Percentiles rank a stretch among this genome's conserved stretches.
These are phyloP conservation scores for Creontiades dilutus DNA, from an alignment of 2,888 invertebrate genomes.

Conservation along the genomic window DNA sequence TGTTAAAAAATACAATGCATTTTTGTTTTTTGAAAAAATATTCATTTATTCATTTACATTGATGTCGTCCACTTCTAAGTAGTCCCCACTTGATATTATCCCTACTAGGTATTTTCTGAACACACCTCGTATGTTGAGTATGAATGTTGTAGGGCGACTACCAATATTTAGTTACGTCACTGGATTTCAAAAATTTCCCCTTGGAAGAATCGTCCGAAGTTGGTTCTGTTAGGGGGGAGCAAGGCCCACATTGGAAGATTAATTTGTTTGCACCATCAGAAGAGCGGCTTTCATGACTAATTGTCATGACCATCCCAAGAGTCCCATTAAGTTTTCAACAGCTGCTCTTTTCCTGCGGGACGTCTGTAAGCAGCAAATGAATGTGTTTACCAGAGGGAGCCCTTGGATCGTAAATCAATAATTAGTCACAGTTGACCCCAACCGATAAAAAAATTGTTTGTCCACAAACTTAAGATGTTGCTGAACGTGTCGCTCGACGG, in stretches of 20 bases:
- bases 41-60: no score
- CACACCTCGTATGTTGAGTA: no score
- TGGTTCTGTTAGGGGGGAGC: constrained; percentile 6
- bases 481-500: background rate
- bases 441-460: constrained; percentile 1
- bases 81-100: no score
- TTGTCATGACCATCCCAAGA: background rate
- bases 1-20: no score
- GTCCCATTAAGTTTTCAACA: constrained; percentile 38
- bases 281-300: constrained; percentile 42
- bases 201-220: background rate
- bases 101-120: no score
- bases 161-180: no score
- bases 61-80: no score
- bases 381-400: constrained; percentile 46
- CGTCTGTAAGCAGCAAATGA: background rate
- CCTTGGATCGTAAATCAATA: constrained; percentile 47
- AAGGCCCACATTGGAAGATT: constrained; percentile 31
- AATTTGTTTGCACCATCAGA: constrained; percentile 49
- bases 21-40: no score
- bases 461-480: background rate
- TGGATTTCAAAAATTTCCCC: no score
- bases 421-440: constrained; percentile 38
- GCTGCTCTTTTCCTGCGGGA: constrained; percentile 12
- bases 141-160: no score